Base-by-base conservation (phyloP, 2,113 vertebrate genomes). In the Percopsis transmontana region DNA sequence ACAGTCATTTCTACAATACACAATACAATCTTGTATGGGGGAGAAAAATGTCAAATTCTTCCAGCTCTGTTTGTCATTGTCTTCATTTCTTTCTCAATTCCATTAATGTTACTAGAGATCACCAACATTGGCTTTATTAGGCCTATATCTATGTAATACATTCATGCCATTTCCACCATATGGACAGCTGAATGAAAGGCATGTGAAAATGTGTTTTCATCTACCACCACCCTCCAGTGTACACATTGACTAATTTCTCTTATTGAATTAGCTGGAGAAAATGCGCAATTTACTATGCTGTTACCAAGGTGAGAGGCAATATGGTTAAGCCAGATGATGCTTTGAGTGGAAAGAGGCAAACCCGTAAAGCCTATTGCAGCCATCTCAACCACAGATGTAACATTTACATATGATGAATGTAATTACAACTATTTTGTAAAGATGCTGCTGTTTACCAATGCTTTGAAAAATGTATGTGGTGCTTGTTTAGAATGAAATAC, bases 331-430 rank as follows among this genome's bases (percentile, higher is more conserved):
- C 69, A 18, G 20, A 56, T 59, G 60, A 66, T 13, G 1, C 57
- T 62, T 50, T 16, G 5, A 58, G 63, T 58, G 54, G 64, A 80
- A 23, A 48, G 10, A 63, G 10, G 40, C 40, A n/a, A 18, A 50
- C 39, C 45, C 57, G 61, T 66, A 33, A 55, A 45, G 16, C 40
- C 52, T 40, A 9, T 54, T 52, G 2, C 62, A 50, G 24, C 52
- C 41, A 10, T 40, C 78, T 79, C 53, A 68, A 44, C 44, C 50
- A 27, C 14, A 23, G 18, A n/a, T 48, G 58, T 41, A 7, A 71
- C 70, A 62, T 74, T 79, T 54, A 69, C 72, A 58, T 57, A 80
- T 79, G 88, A 88, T 84, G 85, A 71, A 58, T 59, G 39, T 70
- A 18, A 56, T 72, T 66, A 59, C 58, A 62, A 19, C 2, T 38